Base-by-base conservation (phyloP, 2,113 vertebrate species). In the Ia io region DNA sequence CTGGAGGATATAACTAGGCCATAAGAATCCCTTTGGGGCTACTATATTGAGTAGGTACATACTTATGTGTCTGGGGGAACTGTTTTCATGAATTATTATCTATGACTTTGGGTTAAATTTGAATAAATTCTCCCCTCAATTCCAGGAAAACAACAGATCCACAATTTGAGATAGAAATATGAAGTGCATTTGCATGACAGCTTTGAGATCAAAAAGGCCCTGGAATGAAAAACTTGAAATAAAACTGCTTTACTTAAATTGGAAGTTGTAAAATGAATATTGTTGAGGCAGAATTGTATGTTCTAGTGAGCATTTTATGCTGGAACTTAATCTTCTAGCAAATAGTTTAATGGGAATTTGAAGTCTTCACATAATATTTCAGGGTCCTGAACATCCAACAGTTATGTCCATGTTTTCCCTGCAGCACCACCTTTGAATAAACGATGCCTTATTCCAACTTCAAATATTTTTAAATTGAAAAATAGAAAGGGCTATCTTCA, bases 1-100 rank as follows among this genome's bases (percentile, higher is more conserved):
- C 90, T 84, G 83, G 70, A 88, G 65, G 73, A 84, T 85, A 16
- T 74, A 94, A 96, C 51, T 86, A 95, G 93, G 93, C 96, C 63
- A 25, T 77, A 88, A 96, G 88, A 96, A 86, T 83, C 93, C 92
- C 74, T 40, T 14, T 20, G 16, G 96, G 93, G 91, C 67, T 91
- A 78, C 30, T 18, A 2, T 30, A 93, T 94, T 74, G 83, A 47
- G 67, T 65, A 0, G 73, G 56, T 76, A 96, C 90, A 80, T 40
- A 61, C 4, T 25, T 89, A 56, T 87, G 25, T n/a, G 44, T 42
- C 49, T 85, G 65, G 69, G 28, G 59, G 28, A 96, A 93, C 78
- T 93, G 23, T 56, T 47, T 97, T 95, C 35, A 89, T 44, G 40
- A 56, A 74, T 91, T 92, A 87, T 82, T 77, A 85, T 61, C 69